Evolutionary conservation across 64 coral and sea anemone genomes (phyloP).

Genomic region (Montipora foliosa): DNA sequence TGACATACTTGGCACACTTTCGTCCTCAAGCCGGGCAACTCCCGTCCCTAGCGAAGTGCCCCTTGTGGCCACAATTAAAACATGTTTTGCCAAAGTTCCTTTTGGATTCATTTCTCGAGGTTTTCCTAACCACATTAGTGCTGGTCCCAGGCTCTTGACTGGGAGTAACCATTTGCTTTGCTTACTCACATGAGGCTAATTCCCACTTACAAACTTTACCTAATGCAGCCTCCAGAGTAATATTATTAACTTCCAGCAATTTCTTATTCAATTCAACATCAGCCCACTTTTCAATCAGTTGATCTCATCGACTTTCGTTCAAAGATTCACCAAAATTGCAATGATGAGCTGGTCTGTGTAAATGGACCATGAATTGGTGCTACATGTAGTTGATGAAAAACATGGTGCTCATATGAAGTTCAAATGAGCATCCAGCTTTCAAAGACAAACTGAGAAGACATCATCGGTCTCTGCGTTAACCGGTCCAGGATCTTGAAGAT

Average conservation of each 20-base stretch:
- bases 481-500: neutral
- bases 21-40: too few species aligned
- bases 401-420: neutral
- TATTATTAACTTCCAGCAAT: too few species aligned
- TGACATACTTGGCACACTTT: too few species aligned
- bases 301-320: neutral
- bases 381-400: slow-evolving; percentile 38
- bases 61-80: neutral
- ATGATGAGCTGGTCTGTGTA: neutral
- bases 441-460: neutral
- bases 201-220: too few species aligned
- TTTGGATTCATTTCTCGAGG: neutral
- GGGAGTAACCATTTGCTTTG: too few species aligned
- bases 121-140: neutral
- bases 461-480: neutral
- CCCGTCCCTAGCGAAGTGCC: too few species aligned
- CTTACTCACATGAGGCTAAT: too few species aligned
- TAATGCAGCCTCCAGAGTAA: too few species aligned
- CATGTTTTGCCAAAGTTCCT: neutral
- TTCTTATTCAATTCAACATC: too few species aligned
- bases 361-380: slow-evolving; percentile 7
- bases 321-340: neutral
- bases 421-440: slow-evolving; percentile 46
- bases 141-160: neutral
- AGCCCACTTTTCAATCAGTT: neutral